Percentiles rank a stretch among this genome's conserved stretches.
These are phyloP conservation scores for Dasypolia templi DNA, from an alignment of 2,888 invertebrate species.

Conservation along the genomic window DNA sequence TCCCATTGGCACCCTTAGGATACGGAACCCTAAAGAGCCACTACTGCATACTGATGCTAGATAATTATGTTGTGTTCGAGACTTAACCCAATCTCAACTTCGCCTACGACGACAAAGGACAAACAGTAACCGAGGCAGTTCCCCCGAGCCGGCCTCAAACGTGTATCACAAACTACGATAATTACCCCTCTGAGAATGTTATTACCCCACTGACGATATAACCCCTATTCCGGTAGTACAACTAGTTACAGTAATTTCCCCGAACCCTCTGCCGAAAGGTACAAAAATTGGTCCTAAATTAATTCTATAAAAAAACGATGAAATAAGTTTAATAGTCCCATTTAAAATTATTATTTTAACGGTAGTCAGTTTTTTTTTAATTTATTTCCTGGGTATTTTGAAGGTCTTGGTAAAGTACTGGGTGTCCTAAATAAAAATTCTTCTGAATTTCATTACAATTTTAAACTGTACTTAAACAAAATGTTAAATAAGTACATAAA, in stretches of 20 bases:
- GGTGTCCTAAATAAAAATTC: not conserved
- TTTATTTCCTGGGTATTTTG: conserved; percentile 6
- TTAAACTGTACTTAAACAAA: not conserved
- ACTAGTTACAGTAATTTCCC: conserved; percentile 36
- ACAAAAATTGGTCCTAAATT: conserved; percentile 47
- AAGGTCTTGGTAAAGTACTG: not conserved
- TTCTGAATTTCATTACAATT: not conserved
- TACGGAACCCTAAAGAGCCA: too few species aligned
- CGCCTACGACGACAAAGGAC: conserved; percentile 15
- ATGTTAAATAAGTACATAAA: too few species aligned
- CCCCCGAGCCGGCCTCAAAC: conserved; percentile 31
- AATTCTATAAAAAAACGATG: conserved; percentile 45
- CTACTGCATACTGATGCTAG: too few species aligned
- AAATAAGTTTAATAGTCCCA: conserved; percentile 36
- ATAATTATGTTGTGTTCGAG: not conserved
- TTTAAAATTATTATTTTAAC: conserved; percentile 36
- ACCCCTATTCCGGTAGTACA: conserved; percentile 18
- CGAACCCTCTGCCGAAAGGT: conserved; percentile 31
- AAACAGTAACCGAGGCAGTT: conserved; percentile 8
- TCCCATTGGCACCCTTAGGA: too few species aligned
- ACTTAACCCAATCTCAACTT: conserved; percentile 16
- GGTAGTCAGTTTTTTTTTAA: conserved; percentile 21
- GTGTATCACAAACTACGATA: conserved; percentile 40
- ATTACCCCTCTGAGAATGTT: conserved; percentile 35
- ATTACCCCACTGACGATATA: conserved; percentile 17